Evolutionary conservation across 2,797 vertebrate genomes (phyloP).

Genomic region (Oryzias sinensis): DNA sequence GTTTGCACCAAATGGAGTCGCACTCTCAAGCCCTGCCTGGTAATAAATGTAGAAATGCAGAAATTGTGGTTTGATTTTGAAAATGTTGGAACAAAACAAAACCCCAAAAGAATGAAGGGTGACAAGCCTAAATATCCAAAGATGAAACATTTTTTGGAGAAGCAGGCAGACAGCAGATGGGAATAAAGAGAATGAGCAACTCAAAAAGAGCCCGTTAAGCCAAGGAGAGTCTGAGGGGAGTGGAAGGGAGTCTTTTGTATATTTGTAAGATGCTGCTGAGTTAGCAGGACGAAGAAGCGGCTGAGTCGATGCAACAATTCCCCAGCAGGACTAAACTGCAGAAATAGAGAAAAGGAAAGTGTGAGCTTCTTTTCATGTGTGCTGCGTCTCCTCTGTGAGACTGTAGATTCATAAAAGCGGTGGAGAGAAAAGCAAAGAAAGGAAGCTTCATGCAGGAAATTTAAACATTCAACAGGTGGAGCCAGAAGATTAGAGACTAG

Average conservation of each 20-base stretch:
- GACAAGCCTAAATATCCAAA: no score
- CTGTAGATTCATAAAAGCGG: constrained; percentile 12
- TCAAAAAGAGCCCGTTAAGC: constrained; percentile 2
- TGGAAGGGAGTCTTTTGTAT: constrained; percentile 5
- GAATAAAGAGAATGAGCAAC: constrained; percentile 2
- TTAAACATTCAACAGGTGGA: constrained; percentile 1
- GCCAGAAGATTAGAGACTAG: no score
- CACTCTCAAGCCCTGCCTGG: no score
- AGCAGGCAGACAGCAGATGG: neutral
- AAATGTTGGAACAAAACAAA: no score
- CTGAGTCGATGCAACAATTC: constrained; percentile 26
- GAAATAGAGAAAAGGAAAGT: constrained; percentile 16
- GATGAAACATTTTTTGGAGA: no score
- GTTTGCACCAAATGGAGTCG: no score
- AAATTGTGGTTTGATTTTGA: no score
- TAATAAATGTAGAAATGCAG: no score
- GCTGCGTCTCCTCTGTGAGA: constrained; percentile 12
- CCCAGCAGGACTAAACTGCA: constrained; percentile 9
- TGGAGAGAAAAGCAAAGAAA: constrained; percentile 9
- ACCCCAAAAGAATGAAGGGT: no score
- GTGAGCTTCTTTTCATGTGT: constrained; percentile 27
- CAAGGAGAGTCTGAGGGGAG: constrained; percentile 1
- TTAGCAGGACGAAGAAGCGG: constrained; percentile 5
- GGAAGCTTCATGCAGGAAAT: constrained; percentile 15
- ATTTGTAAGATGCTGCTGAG: constrained; percentile 16